phyloP scores from a whole-genome alignment of 2,888 invertebrate species.

The Cantharis flavilabris region DNA sequence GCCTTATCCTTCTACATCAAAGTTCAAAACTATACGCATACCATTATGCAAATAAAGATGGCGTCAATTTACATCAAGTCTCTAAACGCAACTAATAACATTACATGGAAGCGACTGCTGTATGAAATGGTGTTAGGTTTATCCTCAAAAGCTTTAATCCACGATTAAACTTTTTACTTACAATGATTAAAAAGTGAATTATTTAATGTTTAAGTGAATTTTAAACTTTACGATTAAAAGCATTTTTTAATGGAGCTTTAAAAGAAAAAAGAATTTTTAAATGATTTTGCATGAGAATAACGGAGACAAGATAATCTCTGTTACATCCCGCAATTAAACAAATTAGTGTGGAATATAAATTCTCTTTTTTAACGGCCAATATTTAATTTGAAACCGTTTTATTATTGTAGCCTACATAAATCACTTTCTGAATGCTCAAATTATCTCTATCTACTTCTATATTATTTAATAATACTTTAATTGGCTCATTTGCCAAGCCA shows the following conservation, averaged over 20 bases:
- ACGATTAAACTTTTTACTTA: background rate
- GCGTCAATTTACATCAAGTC: background rate
- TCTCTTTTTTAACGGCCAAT: background rate
- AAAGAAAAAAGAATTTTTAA: background rate
- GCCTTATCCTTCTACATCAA: background rate
- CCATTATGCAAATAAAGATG: background rate
- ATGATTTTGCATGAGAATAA: background rate
- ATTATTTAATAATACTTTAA: background rate
- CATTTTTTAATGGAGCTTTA: background rate
- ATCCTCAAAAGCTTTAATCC: background rate
- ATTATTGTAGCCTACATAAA: background rate
- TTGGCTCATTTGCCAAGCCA: background rate
- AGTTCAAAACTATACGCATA: background rate
- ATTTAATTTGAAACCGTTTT: background rate
- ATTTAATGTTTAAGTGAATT: background rate
- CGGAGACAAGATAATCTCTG: background rate
- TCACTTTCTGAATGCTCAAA: background rate
- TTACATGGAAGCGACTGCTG: background rate
- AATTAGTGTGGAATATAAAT: background rate
- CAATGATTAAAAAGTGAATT: background rate
- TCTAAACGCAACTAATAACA: background rate
- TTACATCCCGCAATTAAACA: background rate
- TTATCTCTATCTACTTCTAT: background rate
- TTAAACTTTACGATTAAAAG: background rate
- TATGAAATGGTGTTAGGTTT: background rate